These are phyloP conservation scores for Pampus argenteus DNA, from an alignment of 2,797 vertebrate genomes.

Conservation along the genomic window DNA sequence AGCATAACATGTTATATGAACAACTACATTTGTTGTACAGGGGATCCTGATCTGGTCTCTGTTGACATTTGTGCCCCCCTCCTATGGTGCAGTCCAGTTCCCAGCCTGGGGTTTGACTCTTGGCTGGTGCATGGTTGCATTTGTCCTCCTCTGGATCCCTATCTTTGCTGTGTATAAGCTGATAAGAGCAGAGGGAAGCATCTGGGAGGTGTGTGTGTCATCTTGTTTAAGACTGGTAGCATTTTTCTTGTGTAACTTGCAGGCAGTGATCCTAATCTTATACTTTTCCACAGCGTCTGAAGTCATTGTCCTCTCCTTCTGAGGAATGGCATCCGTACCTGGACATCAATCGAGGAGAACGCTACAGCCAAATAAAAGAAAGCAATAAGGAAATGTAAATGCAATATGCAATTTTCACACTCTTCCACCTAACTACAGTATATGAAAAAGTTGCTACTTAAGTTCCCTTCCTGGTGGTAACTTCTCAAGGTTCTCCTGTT, in stretches of 20 bases:
- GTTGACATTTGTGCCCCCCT: conserved; percentile 78
- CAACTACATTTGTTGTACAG: conserved; percentile 67
- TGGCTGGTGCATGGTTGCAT: conserved; percentile 90
- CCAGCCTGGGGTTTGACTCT: conserved; percentile 87
- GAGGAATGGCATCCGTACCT: conserved; percentile 90
- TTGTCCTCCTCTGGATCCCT: conserved; percentile 90
- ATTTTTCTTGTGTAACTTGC: background rate
- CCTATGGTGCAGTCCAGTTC: conserved; percentile 82
- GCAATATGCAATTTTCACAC: no score
- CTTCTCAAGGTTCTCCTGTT: no score
- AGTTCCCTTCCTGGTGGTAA: background rate
- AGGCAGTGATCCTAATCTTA: background rate
- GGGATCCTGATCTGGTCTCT: conserved; percentile 90
- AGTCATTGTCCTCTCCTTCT: conserved; percentile 80
- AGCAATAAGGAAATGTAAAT: conserved; percentile 19
- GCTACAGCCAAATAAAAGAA: conserved; percentile 70
- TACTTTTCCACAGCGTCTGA: conserved; percentile 80
- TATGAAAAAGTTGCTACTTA: background rate
- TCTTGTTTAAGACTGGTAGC: background rate
- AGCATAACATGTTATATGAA: no score
- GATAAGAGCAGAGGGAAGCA: conserved; percentile 80
- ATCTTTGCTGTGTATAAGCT: conserved; percentile 85
- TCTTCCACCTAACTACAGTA: background rate
- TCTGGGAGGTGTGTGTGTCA: conserved; percentile 78
- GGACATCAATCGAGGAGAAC: conserved; percentile 84